Base-by-base conservation (phyloP, 1,140 invertebrate genomes). In the Drosophila parabipectinata region DNA sequence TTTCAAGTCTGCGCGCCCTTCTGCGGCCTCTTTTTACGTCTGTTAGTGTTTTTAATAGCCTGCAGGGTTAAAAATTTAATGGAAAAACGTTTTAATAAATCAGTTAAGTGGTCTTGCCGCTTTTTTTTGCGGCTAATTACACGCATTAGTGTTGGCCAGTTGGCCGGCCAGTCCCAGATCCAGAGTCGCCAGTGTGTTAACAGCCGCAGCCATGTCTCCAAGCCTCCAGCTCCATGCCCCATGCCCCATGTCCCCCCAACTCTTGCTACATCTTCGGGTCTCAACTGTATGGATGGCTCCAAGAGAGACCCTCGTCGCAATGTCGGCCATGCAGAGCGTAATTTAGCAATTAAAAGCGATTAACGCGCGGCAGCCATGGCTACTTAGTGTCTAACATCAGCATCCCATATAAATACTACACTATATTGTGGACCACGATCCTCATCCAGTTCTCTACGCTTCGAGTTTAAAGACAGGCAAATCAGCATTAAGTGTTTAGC, bases 71-170 rank as follows among this genome's bases (percentile, higher is more conserved):
- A 88, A 88, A 88, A 88, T 88, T 88, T 88, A 88, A 88, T 88
- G 83, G 83, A 88, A 88, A 88, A 88, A 88, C 83, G 83, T 88
- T 88, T 88, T 88, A 88, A 88, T 88, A 88, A 88, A 88, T 88
- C 83, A 88, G 83, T 88, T 88, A 88, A 88, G 84, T 88, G 83
- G 83, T 88, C 83, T 88, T 88, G 83, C 83, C 79, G 83, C 83
- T 88, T 88, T 75, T 74, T 84, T 88, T 88, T 88, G 83, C 79
- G 83, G 83, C 83, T 88, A 88, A 88, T 88, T 88, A 88, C 83
- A 83, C 83, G 83, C 83, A 88, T 88, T 88, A 88, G 83, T 88
- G 72, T 72, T 82, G 78, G 26, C 26, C 26, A 28, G 26, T 28
- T 28, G 26, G 26, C 26, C 26, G 32, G 63, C 74, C 83, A 78